A percentile compares a stretch with the other conserved stretches of the same genome.
phyloP scores from a whole-genome alignment of 2,113 vertebrate genomes.

The Mastomys natalensis region DNA sequence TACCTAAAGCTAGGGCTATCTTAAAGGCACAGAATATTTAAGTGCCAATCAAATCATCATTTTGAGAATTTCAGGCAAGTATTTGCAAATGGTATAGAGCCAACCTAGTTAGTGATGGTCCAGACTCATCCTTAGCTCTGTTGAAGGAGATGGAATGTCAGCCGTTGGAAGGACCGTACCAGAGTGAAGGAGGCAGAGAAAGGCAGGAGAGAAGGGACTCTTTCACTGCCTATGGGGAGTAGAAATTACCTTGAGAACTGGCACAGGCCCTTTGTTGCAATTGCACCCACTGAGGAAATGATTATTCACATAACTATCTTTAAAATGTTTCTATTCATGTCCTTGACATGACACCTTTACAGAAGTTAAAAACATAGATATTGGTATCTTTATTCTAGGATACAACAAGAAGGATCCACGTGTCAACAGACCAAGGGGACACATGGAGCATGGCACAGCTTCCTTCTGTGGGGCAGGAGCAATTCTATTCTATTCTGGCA shows the following conservation, averaged over 20 bases:
- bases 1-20: background rate
- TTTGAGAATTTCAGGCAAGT: conserved; percentile 49
- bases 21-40: conserved; percentile 39
- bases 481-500: conserved; percentile 96
- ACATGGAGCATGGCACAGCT: conserved; percentile 96
- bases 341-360: background rate
- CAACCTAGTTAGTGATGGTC: background rate
- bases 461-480: conserved; percentile 94
- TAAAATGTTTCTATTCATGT: background rate
- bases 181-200: background rate
- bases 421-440: conserved; percentile 93
- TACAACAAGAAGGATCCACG: conserved; percentile 91
- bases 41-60: background rate
- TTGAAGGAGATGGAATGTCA: background rate
- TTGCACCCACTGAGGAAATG: conserved; percentile 1
- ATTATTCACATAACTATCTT: background rate
- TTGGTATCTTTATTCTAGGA: conserved; percentile 85
- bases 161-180: background rate
- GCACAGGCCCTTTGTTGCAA: background rate
- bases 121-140: background rate
- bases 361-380: conserved; percentile 46
- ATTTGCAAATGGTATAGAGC: background rate
- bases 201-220: background rate
- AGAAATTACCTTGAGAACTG: conserved; percentile 39
- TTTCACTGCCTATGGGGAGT: background rate